A percentile compares a stretch with the other conserved stretches of the same genome.
phyloP scores from a whole-genome alignment of 2,888 invertebrate genomes.

The Rhamnusium bicolor region DNA sequence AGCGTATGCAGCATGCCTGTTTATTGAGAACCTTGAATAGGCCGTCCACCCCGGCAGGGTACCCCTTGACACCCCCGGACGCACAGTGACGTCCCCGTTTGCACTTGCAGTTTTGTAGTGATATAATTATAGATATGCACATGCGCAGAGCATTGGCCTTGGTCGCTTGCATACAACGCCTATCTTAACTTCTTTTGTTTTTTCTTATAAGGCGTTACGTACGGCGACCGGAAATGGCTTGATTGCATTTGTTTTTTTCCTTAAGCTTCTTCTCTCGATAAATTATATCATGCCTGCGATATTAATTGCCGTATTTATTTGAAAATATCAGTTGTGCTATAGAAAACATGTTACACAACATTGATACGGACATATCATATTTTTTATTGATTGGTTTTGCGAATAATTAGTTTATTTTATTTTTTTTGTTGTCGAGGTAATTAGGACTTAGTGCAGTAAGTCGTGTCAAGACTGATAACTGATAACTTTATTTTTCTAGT shows the following conservation, averaged over 20 bases:
- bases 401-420: constrained; percentile 27
- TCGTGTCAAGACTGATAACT: constrained; percentile 10
- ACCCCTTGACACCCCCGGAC: constrained; percentile 31
- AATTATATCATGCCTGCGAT: constrained; percentile 45
- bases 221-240: constrained; percentile 58
- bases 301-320: constrained; percentile 26
- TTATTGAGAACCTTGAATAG: constrained; percentile 51
- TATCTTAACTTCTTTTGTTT: constrained; percentile 42
- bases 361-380: constrained; percentile 4
- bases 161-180: constrained; percentile 35
- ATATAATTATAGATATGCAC: constrained; percentile 66
- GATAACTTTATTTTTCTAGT: constrained; percentile 21
- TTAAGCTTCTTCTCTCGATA: constrained; percentile 34
- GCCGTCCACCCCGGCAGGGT: constrained; percentile 51
- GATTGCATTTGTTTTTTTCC: constrained; percentile 53
- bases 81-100: constrained; percentile 45
- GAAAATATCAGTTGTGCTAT: not conserved
- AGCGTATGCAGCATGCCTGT: constrained; percentile 15
- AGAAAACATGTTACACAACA: constrained; percentile 30
- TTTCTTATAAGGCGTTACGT: constrained; percentile 48
- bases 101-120: constrained; percentile 63
- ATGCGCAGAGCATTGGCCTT: constrained; percentile 58
- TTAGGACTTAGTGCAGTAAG: constrained; percentile 19
- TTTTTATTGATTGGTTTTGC: constrained; percentile 2
- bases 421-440: constrained; percentile 12